phyloP scores from a whole-genome alignment of 2,797 vertebrate genomes.

The Podargus strigoides region DNA sequence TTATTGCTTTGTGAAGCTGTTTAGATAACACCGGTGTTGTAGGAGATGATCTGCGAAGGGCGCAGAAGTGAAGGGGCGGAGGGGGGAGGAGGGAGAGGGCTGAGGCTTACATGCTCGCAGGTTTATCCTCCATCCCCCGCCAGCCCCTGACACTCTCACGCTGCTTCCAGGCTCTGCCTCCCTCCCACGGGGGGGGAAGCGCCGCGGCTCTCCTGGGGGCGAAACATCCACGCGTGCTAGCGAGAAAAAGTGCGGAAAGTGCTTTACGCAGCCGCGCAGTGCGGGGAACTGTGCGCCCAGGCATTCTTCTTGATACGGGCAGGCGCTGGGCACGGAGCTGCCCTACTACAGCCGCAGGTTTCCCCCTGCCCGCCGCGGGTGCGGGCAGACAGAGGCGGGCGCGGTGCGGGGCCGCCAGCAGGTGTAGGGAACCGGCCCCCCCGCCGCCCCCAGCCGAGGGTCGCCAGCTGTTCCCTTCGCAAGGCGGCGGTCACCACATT shows the following conservation, averaged over 20 bases:
- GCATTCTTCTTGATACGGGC: not conserved
- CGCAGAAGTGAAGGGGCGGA: not conserved
- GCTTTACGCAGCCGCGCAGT: not conserved
- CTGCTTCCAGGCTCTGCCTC: not conserved
- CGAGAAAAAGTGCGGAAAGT: conserved; percentile 14
- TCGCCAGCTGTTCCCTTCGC: conserved; percentile 28
- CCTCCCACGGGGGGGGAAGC: not conserved
- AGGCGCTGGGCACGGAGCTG: not conserved
- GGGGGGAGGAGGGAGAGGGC: not conserved
- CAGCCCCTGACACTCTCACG: not conserved
- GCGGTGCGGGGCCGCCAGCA: not conserved
- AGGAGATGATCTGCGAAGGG: conserved; percentile 34
- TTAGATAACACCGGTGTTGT: conserved; percentile 17
- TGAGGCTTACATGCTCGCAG: not conserved
- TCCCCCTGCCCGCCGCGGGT: not conserved
- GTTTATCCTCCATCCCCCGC: not conserved
- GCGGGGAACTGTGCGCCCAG: not conserved
- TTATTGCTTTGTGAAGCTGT: conserved; percentile 40
- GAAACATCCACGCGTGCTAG: not conserved
- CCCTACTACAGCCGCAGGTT: not conserved
- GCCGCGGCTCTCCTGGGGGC: not conserved
- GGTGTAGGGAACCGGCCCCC: too few species aligned
- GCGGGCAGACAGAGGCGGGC: not conserved
- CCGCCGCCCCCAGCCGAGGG: not conserved
- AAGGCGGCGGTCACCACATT: not conserved